Evolutionary conservation across 2,113 vertebrate genomes (phyloP).

Genomic region (Chunga burmeisteri): DNA sequence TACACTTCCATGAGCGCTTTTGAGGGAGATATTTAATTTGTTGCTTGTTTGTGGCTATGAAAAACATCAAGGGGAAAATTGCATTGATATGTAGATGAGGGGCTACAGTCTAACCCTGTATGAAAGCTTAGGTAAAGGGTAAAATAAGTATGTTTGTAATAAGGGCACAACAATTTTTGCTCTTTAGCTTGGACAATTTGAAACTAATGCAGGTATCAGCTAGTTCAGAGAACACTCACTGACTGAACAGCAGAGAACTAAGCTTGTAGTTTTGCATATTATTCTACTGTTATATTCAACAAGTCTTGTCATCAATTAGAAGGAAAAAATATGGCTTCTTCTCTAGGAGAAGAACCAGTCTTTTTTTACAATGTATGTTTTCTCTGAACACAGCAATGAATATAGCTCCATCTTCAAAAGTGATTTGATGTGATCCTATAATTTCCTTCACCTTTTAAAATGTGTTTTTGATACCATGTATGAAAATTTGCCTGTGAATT

Average conservation of each 20-base stretch:
- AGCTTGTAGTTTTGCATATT: conserved; percentile 5
- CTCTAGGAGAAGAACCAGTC: not conserved
- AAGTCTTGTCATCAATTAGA: conserved; percentile 40
- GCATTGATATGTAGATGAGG: not conserved
- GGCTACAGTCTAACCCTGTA: not conserved
- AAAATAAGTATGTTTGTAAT: not conserved
- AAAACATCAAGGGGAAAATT: not conserved
- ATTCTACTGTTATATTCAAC: conserved; percentile 6
- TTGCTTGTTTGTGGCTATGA: not conserved
- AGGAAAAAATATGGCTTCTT: not conserved
- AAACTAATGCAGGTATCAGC: conserved; percentile 7
- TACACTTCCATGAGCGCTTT: rapidly evolving
- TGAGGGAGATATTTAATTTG: not conserved
- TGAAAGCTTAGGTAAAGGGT: not conserved
- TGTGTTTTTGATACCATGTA: not conserved
- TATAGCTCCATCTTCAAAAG: not conserved
- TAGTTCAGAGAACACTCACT: not conserved
- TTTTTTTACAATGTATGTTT: not conserved
- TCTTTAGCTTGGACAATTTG: not conserved
- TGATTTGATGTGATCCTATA: not conserved
- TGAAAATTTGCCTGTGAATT: not conserved
- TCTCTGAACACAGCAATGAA: not conserved
- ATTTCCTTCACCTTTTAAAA: not conserved
- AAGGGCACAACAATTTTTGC: not conserved
- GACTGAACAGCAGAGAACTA: conserved; percentile 8